phyloP scores from a whole-genome alignment of 2,797 vertebrate species.

The Sylvia borin region DNA sequence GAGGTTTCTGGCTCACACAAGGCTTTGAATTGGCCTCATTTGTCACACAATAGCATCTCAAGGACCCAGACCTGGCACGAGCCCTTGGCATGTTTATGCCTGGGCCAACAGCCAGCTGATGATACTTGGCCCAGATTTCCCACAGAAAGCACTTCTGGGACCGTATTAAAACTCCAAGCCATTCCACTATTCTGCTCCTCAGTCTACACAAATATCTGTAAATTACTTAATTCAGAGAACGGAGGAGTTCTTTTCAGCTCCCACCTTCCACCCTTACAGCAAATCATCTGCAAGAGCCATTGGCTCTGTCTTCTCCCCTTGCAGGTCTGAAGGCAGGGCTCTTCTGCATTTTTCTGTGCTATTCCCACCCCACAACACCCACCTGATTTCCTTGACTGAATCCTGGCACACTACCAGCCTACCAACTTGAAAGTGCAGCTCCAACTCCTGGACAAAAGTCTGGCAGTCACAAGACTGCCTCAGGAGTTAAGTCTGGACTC shows the following conservation, averaged over 20 bases:
- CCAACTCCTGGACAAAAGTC: neutral
- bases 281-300: neutral
- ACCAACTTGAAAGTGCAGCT: neutral
- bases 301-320: neutral
- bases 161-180: neutral
- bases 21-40: neutral
- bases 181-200: neutral
- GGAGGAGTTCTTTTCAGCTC: neutral
- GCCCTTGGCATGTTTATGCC: neutral
- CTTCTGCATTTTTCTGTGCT: neutral
- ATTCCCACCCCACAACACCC: neutral
- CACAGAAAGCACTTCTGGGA: neutral
- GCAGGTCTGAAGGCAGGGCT: neutral
- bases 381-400: neutral
- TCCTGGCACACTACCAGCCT: constrained; percentile 21
- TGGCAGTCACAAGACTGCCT: neutral
- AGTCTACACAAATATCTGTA: neutral
- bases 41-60: neutral
- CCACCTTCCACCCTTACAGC: neutral
- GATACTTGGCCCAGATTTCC: neutral
- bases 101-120: neutral
- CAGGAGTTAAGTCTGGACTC: neutral
- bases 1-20: neutral
- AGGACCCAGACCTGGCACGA: neutral
- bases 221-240: neutral